Conservation (phyloP, 2,797 vertebrate species). For the Phalanger gymnotis region DNA sequence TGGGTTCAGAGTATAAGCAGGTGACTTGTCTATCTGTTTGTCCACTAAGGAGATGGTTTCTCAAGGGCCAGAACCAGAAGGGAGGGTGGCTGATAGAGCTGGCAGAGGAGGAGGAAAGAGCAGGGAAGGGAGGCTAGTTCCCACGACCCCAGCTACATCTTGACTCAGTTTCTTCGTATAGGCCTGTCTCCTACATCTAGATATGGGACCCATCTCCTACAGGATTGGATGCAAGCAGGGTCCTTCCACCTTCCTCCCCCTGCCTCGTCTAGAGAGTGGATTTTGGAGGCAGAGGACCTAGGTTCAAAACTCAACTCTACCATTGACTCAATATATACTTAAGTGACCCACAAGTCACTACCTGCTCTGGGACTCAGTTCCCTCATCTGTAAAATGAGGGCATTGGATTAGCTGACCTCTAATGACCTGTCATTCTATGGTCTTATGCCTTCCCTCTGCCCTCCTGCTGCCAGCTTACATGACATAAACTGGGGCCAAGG, state of each 20-base stretch:
- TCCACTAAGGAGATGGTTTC: not conserved
- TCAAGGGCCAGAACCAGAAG: not conserved
- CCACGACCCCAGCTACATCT: not conserved
- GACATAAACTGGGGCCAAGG: not conserved
- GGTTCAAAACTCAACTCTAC: not conserved
- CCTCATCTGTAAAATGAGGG: not conserved
- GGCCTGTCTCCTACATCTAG: not conserved
- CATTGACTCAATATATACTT: not conserved
- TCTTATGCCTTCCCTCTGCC: not conserved
- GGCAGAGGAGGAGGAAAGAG: not conserved
- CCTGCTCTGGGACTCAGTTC: not conserved
- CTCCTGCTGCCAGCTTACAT: not conserved
- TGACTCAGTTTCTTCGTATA: not conserved
- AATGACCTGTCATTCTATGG: not conserved
- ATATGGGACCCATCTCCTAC: not conserved
- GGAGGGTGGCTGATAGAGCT: not conserved
- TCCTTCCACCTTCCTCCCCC: not conserved
- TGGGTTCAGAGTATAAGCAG: not conserved
- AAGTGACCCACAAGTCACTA: not conserved
- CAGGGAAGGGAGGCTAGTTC: not conserved
- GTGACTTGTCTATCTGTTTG: not conserved
- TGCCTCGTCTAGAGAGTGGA: not conserved
- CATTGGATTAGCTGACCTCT: not conserved
- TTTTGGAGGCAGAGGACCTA: not conserved
- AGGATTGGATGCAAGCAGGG: not conserved